Conservation (phyloP, 2,113 vertebrate genomes). For the Osmerus mordax region DNA sequence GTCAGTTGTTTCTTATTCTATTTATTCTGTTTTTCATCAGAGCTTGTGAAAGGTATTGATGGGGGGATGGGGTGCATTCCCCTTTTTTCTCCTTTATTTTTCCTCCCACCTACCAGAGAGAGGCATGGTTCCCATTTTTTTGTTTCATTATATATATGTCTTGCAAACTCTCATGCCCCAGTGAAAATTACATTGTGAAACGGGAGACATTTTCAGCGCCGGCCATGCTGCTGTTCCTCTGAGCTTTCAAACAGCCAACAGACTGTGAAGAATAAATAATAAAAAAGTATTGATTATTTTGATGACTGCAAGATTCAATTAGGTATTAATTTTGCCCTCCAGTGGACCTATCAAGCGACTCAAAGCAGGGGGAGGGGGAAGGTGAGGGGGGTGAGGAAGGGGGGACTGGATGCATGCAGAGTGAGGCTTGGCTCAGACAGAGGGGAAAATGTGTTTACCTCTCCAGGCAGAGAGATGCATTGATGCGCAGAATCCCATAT, state of each 20-base stretch:
- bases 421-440: constrained; percentile 89
- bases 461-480: constrained; percentile 83
- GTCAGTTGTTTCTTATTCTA: constrained; percentile 88
- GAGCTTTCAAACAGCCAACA: constrained; percentile 99
- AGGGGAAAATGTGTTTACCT: constrained; percentile 97
- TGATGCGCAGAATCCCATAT: constrained; percentile 92
- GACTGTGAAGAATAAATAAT: constrained; percentile 99
- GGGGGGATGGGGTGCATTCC: constrained; percentile 86
- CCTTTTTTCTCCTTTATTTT: constrained; percentile 88
- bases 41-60: constrained; percentile 56
- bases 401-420: constrained; percentile 83
- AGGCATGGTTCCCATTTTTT: constrained; percentile 66
- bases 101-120: constrained; percentile 75
- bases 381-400: constrained; percentile 36
- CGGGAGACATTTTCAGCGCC: constrained; percentile 89
- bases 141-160: constrained; percentile 94
- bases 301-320: constrained; percentile 99
- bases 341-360: constrained; percentile 99
- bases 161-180: constrained; percentile 91
- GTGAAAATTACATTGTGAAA: constrained; percentile 99
- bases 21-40: constrained; percentile 92
- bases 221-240: constrained; percentile 88
- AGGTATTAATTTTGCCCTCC: constrained; percentile 99
- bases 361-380: constrained; percentile 78
- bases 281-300: constrained; percentile 99